Percentiles rank a stretch among this genome's conserved stretches.
phyloP scores from a whole-genome alignment of 2,888 invertebrate genomes.

The Tetragnatha montana region DNA sequence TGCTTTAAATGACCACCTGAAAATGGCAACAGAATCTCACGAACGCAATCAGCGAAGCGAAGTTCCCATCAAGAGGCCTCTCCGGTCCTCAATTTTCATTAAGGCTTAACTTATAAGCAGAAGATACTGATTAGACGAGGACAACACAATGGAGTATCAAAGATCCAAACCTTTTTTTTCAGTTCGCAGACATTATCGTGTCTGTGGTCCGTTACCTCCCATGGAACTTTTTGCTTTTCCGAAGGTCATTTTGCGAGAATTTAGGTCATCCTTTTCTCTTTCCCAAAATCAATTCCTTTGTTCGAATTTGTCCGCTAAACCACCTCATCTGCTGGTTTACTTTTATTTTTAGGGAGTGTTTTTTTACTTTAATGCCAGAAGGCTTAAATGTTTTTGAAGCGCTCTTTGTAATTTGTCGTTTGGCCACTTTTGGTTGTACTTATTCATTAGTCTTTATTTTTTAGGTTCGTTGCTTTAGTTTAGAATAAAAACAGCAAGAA shows the following conservation, averaged over 20 bases:
- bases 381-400: too few species aligned
- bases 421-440: too few species aligned
- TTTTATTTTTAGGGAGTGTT: neutral
- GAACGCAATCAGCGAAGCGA: slow-evolving; percentile 35
- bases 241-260: slow-evolving; percentile 28
- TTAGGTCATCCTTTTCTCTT: slow-evolving; percentile 27
- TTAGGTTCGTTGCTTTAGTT: too few species aligned
- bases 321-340: neutral
- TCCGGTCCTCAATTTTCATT: slow-evolving; percentile 15
- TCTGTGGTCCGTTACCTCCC: slow-evolving; percentile 29
- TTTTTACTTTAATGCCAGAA: neutral
- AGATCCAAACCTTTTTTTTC: neutral
- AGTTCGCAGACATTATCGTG: slow-evolving; percentile 1
- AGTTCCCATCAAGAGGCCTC: slow-evolving; percentile 23
- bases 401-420: too few species aligned
- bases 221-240: neutral
- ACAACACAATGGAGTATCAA: neutral
- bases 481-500: too few species aligned
- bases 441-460: too few species aligned
- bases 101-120: slow-evolving; percentile 4
- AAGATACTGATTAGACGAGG: neutral
- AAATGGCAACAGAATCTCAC: neutral
- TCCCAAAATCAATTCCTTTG: slow-evolving; percentile 4
- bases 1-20: neutral
- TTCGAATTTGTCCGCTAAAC: neutral